These are phyloP conservation scores for Muscidifurax raptorellus DNA, from an alignment of 1,140 invertebrate genomes.

Conservation along the genomic window DNA sequence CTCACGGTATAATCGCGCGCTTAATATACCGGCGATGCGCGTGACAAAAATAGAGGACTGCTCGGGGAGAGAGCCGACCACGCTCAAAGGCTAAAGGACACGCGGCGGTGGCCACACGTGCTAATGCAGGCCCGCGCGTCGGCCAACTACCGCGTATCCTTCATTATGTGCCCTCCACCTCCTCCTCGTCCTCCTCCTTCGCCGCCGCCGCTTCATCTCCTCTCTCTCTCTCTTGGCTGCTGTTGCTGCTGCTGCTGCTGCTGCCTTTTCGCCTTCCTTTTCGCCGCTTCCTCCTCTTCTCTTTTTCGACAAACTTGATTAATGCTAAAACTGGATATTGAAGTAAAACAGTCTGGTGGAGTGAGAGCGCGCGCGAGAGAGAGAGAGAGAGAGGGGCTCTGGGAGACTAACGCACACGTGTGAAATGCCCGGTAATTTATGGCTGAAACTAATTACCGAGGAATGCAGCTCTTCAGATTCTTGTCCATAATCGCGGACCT, in stretches of 20 bases:
- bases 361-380: neutral
- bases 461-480: slow-evolving; percentile 71
- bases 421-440: slow-evolving; percentile 72
- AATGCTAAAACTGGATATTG: slow-evolving; percentile 53
- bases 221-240: neutral
- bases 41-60: slow-evolving; percentile 59
- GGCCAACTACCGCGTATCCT: slow-evolving; percentile 39
- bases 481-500: slow-evolving; percentile 57
- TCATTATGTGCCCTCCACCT: slow-evolving; percentile 34
- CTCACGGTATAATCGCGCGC: slow-evolving; percentile 47
- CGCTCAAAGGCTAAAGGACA: slow-evolving; percentile 33
- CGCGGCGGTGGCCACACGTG: slow-evolving; percentile 9
- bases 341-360: slow-evolving; percentile 50
- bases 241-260: neutral
- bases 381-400: neutral
- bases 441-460: slow-evolving; percentile 72
- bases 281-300: slow-evolving; percentile 24
- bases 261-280: slow-evolving; percentile 32
- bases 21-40: slow-evolving; percentile 52
- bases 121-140: slow-evolving; percentile 20
- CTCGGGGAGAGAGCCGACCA: neutral
- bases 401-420: slow-evolving; percentile 62
- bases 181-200: neutral
- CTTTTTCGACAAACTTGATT: slow-evolving; percentile 49
- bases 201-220: neutral